These are phyloP conservation scores for Potorous gilbertii DNA, from an alignment of 2,797 vertebrate species.

Conservation along the genomic window DNA sequence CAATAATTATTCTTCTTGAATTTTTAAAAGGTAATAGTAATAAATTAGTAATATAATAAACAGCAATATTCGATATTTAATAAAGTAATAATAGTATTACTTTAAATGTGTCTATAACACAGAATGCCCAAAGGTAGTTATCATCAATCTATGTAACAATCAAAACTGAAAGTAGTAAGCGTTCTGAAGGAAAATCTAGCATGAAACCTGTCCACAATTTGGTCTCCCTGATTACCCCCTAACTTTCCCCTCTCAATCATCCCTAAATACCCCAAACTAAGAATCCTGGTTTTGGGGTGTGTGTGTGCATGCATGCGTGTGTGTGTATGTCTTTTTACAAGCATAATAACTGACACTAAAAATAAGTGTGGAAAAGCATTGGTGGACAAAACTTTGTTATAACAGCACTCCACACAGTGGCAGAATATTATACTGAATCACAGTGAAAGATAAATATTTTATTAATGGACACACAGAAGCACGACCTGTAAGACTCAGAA, in stretches of 20 bases:
- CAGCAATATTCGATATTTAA: too few relatives aligned
- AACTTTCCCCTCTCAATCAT: neutral
- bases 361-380: neutral
- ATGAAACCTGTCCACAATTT: neutral
- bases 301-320: accelerated
- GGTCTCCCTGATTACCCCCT: neutral
- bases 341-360: neutral
- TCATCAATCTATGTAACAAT: neutral
- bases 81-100: neutral
- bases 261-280: neutral
- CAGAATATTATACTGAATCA: neutral
- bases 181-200: neutral
- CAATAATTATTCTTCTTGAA: neutral
- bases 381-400: neutral
- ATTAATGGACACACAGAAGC: neutral
- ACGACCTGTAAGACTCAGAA: neutral
- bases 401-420: neutral
- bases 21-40: neutral
- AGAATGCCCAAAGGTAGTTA: neutral
- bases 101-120: neutral
- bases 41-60: neutral
- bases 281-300: neutral
- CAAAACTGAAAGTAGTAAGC: neutral
- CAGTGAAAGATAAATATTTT: neutral
- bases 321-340: too few relatives aligned